These are phyloP conservation scores for Phoeniculus purpureus DNA, from an alignment of 2,797 vertebrate species.

Conservation along the genomic window DNA sequence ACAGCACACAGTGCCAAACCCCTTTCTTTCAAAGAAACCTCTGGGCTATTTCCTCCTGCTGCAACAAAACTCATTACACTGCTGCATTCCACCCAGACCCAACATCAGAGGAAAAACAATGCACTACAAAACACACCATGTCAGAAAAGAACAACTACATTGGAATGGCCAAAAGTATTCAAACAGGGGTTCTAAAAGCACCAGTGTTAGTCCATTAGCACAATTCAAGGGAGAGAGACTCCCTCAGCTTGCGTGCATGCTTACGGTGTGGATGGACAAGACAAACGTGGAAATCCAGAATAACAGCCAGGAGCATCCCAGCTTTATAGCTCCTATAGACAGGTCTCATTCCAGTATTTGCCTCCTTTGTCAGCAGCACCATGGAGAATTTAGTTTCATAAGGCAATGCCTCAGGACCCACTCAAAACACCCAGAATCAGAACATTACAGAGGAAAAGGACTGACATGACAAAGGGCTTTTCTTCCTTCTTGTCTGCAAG, in stretches of 20 bases:
- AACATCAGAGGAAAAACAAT: not conserved
- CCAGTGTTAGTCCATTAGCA: not conserved
- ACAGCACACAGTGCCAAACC: not conserved
- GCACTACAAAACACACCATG: not conserved
- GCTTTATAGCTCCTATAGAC: not conserved
- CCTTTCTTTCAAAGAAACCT: not conserved
- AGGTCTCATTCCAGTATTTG: not conserved
- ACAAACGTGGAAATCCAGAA: not conserved
- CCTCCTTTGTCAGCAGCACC: not conserved
- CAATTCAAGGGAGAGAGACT: not conserved
- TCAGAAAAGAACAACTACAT: not conserved
- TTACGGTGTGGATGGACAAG: not conserved
- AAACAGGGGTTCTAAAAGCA: not conserved
- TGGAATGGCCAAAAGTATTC: not conserved
- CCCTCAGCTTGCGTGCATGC: accelerated
- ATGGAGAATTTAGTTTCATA: not conserved
- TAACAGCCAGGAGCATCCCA: accelerated
- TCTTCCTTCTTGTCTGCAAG: too few species aligned
- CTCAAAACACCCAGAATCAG: not conserved
- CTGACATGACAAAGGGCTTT: not conserved
- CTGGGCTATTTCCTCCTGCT: not conserved
- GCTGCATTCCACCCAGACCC: not conserved
- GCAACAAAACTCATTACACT: not conserved
- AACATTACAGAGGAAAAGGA: accelerated
- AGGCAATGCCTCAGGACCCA: not conserved